A percentile compares a stretch with the other conserved stretches of the same genome.
Evolutionary conservation across 2,888 invertebrate species (phyloP).

Genomic region (Torymus texanus): DNA sequence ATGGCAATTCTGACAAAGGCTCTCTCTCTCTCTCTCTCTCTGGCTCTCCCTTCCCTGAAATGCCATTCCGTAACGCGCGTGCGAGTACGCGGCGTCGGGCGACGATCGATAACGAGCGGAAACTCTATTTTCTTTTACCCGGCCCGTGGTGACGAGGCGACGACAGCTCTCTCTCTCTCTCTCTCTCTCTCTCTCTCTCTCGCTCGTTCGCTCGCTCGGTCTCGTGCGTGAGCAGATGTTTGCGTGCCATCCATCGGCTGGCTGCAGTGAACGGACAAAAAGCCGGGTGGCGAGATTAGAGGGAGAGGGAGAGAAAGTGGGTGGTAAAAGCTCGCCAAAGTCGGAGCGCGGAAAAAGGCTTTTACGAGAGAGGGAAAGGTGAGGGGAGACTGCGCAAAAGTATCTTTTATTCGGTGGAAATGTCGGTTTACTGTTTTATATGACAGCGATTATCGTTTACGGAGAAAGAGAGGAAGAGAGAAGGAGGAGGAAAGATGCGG

Average conservation of each 20-base stretch:
- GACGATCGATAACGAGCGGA: slow-evolving; percentile 29
- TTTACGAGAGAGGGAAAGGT: not conserved
- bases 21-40: not conserved
- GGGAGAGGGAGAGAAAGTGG: slow-evolving; percentile 13
- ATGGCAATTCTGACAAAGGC: slow-evolving; percentile 13
- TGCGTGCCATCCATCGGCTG: slow-evolving; percentile 2
- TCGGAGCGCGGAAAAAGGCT: not conserved
- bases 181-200: too few relatives aligned
- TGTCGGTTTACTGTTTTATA: too few relatives aligned
- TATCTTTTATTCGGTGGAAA: too few relatives aligned
- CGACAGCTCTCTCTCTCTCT: too few relatives aligned
- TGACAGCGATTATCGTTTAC: too few relatives aligned
- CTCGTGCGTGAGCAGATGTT: slow-evolving; percentile 5
- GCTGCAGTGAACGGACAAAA: not conserved
- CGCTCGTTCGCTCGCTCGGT: not conserved
- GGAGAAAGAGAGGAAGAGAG: too few relatives aligned
- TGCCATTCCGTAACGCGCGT: too few relatives aligned
- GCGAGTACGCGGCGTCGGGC: not conserved
- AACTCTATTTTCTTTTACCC: slow-evolving; percentile 22
- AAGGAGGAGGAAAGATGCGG: too few relatives aligned
- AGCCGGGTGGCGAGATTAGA: slow-evolving; percentile 15
- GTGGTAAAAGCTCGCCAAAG: slow-evolving; percentile 1
- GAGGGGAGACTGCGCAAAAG: not conserved
- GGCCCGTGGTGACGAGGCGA: not conserved
- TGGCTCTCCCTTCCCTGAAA: too few relatives aligned